Evolutionary conservation across 2,113 vertebrate species (phyloP).

Genomic region (Alectura lathami): DNA sequence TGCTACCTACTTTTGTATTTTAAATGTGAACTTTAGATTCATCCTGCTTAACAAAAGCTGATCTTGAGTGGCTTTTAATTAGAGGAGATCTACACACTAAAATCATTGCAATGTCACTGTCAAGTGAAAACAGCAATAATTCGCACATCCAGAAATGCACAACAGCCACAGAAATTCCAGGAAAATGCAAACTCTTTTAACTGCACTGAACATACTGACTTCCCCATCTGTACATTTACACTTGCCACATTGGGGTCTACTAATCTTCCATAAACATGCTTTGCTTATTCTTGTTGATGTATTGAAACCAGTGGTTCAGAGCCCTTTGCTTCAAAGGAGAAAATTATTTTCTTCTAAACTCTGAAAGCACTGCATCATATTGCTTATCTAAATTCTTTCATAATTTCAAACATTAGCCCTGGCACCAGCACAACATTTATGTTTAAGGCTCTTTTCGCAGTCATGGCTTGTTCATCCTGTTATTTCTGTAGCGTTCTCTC

Average conservation of each 20-base stretch:
- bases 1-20: neutral
- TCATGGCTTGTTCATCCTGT: constrained; percentile 25
- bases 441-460: constrained; percentile 27
- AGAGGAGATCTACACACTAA: neutral
- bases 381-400: constrained; percentile 62
- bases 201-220: neutral
- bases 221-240: neutral
- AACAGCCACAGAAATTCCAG: neutral
- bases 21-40: fast-evolving
- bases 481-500: constrained; percentile 35
- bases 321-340: constrained; percentile 6
- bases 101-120: neutral
- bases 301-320: neutral
- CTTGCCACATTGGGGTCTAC: neutral
- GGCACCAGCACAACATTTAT: constrained; percentile 37
- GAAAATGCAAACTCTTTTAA: neutral
- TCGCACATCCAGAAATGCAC: neutral
- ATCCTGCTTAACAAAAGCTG: neutral
- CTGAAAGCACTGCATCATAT: constrained; percentile 46
- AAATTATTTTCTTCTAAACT: constrained; percentile 44
- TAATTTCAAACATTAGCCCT: constrained; percentile 35
- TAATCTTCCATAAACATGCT: neutral
- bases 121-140: neutral
- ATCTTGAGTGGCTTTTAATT: neutral
- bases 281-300: neutral